Evolutionary conservation across 2,888 invertebrate genomes (phyloP).

Genomic region (Tuta absoluta): DNA sequence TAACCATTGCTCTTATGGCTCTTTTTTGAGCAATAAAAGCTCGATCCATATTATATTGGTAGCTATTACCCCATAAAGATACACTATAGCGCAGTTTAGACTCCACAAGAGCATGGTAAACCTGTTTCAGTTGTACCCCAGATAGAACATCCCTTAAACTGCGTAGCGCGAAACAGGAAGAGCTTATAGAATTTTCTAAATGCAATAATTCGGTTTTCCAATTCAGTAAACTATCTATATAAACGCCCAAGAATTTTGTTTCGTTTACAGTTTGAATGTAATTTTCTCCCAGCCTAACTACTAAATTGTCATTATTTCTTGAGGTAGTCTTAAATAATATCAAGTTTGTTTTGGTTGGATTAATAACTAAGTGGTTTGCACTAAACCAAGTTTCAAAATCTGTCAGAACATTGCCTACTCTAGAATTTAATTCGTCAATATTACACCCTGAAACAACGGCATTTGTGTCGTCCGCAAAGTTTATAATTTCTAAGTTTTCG

Average conservation of each 20-base stretch:
- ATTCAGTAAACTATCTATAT: background rate
- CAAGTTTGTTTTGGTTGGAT: background rate
- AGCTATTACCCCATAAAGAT: conserved; percentile 27
- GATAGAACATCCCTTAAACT: conserved; percentile 29
- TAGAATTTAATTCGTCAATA: too few relatives aligned
- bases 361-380: background rate
- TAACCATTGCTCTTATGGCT: too few relatives aligned
- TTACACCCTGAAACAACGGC: too few relatives aligned
- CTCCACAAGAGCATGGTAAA: conserved; percentile 28
- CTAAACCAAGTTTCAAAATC: too few relatives aligned
- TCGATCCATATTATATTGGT: too few relatives aligned
- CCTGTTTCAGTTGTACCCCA: too few relatives aligned
- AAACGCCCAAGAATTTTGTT: conserved; percentile 1
- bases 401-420: too few relatives aligned
- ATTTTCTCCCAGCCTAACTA: background rate
- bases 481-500: background rate
- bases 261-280: too few relatives aligned
- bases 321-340: background rate
- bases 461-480: too few relatives aligned
- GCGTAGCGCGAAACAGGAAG: conserved; percentile 29
- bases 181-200: conserved; percentile 7
- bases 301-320: background rate
- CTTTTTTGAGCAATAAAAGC: too few relatives aligned
- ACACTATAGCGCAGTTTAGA: conserved; percentile 31
- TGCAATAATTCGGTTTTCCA: background rate